Conservation (phyloP, 2,113 vertebrate genomes). For the Sylvilagus bachmani region DNA sequence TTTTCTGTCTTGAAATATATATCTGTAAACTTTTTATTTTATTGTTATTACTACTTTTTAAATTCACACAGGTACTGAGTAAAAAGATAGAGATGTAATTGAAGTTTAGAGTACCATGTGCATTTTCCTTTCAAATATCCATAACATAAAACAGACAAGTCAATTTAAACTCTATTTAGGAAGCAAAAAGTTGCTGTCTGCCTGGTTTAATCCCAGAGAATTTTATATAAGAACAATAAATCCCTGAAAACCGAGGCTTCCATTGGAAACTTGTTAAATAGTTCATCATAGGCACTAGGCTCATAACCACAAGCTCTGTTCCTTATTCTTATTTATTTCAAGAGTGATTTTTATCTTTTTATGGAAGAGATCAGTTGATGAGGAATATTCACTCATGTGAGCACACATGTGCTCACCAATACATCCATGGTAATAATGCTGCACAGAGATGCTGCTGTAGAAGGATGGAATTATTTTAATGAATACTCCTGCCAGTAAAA, state of each 20-base stretch:
- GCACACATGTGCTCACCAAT: conserved; percentile 54
- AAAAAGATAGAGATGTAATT: conserved; percentile 57
- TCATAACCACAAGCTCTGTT: conserved; percentile 75
- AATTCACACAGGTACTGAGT: conserved; percentile 32
- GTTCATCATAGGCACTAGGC: conserved; percentile 78
- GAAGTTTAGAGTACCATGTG: conserved; percentile 44
- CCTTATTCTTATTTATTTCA: conserved; percentile 80
- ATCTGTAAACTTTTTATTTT: conserved; percentile 45
- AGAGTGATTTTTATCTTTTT: conserved; percentile 75
- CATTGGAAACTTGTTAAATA: conserved; percentile 79
- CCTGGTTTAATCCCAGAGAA: conserved; percentile 79
- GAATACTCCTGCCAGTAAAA: neutral
- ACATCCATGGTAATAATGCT: neutral
- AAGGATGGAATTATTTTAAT: neutral
- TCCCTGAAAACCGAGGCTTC: conserved; percentile 70
- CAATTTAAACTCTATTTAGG: conserved; percentile 78
- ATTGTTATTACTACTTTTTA: conserved; percentile 47
- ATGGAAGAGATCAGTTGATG: conserved; percentile 66
- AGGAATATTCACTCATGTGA: conserved; percentile 62
- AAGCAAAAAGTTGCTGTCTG: conserved; percentile 79
- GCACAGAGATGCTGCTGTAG: neutral
- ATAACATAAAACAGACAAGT: conserved; percentile 72
- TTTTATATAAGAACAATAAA: conserved; percentile 83
- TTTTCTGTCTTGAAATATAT: conserved; percentile 36
- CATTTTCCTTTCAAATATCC: conserved; percentile 37